Base-by-base conservation (phyloP, 2,113 vertebrate species). In the Sorex fumeus region DNA sequence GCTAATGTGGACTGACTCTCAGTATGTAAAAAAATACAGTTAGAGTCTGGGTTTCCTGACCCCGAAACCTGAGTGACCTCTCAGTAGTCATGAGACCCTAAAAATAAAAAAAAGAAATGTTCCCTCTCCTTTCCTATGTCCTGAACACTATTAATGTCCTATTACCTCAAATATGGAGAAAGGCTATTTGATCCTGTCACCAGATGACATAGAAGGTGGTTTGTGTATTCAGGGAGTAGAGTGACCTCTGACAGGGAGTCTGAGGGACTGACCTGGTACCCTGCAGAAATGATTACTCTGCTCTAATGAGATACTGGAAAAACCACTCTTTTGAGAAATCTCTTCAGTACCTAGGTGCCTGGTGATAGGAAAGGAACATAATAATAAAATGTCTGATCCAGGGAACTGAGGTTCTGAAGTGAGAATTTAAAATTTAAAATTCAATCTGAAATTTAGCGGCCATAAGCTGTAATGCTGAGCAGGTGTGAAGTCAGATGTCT, bases 21-120 rank as follows among this genome's bases (percentile, higher is more conserved):
- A 36, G 66, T 71, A 21, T 87, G 64, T 13, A 45, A 81, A 30
- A 30, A 69, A 6, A 1, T n/a, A 40, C 6, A 88, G 83, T 50
- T 76, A 45, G n/a, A 87, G 79, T 27, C 40, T 23, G 75, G 27
- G 34, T 87, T 85, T 92, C 47, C 74, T 91, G 21, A 77, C 57
- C 90, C 43, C 23, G 50, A 88, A 92, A 75, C 4, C 50, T 88
- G 7, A 43, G 16, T 43, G 67, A 94, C 32, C 21, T 10, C 40
- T 40, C 40, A 40, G 10, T 50, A 50, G 47, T 50, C 47, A 7
- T 50, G 47, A 50, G 47, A 50, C 47, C 47, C 47, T 50, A 13
- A 13, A 40, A 40, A n/a, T n/a, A n/a, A 40, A 40, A 40, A 40
- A 50, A 50, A 50, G 47, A 50, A 50, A 50, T 50, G 47, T 50